These are phyloP conservation scores for Phymatocera aterrima DNA, from an alignment of 2,888 invertebrate genomes.

Conservation along the genomic window DNA sequence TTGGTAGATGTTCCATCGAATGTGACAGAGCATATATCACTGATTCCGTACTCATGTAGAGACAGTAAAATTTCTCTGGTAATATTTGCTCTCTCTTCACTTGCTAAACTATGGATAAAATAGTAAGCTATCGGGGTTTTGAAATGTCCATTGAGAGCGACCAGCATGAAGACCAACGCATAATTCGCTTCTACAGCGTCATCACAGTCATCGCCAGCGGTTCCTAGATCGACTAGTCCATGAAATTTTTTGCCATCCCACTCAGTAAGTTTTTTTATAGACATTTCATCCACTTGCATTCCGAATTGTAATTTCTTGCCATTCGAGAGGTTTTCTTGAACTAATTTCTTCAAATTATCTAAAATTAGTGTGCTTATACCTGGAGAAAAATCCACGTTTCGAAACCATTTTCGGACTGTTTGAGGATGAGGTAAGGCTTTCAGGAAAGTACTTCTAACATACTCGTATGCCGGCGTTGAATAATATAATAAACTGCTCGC, in stretches of 20 bases:
- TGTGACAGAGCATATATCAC: conserved; percentile 54
- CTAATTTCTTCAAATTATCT: conserved; percentile 43
- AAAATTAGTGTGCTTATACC: conserved; percentile 37
- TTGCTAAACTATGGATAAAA: conserved; percentile 57
- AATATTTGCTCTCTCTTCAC: conserved; percentile 56
- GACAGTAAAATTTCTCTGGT: conserved; percentile 53
- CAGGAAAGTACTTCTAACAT: too few relatives aligned
- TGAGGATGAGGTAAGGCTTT: conserved; percentile 51
- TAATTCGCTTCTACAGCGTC: conserved; percentile 55
- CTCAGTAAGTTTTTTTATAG: conserved; percentile 52
- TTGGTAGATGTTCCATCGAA: conserved; percentile 61
- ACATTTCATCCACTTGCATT: conserved; percentile 45
- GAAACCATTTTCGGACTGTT: too few relatives aligned
- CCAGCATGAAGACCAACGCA: conserved; percentile 60
- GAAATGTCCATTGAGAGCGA: conserved; percentile 57
- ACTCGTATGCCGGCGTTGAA: too few relatives aligned
- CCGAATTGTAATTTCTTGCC: conserved; percentile 46
- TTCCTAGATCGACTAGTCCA: conserved; percentile 62
- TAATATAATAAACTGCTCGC: conserved; percentile 48
- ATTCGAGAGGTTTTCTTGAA: conserved; percentile 44
- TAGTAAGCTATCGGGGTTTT: conserved; percentile 63
- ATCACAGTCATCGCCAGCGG: conserved; percentile 54
- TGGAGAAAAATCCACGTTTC: conserved; percentile 46
- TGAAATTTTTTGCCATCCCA: conserved; percentile 62
- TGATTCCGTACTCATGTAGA: conserved; percentile 55